Evolutionary conservation across 1,140 invertebrate species (phyloP), one percentile per base, ranked within the genome.

Genomic region (Drosophila pectinifera): DNA sequence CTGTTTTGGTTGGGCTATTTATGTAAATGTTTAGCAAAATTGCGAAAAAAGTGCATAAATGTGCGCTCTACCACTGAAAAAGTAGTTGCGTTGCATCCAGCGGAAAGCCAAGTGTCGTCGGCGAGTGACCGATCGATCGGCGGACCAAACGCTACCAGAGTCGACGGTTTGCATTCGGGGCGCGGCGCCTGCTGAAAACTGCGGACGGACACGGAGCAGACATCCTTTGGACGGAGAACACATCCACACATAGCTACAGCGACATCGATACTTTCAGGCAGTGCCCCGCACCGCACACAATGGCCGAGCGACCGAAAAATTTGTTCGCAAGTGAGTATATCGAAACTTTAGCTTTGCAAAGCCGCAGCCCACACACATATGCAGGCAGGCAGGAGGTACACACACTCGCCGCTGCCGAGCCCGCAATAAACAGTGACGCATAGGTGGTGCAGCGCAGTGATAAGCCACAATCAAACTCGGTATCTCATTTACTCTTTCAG

Each of bases 281-380:
- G 56, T 28, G 22, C 16, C 16, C 39, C 31, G 43, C 41, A 46
- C 16, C 41, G 24, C 16, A 67, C 31, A 78, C 49, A 74, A 91
- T 91, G 90, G 90, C 90, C 41, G 90, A 91, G 62, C 81, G 90
- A 75, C 90, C 90, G 26, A 91, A 90, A 58, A 91, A 91, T 90
- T 81, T 91, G 55, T 91, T 91, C 79, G 82, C 90, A 56, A 91
- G 90, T 91, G 54, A 91, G 85, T 88, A 79, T 78, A 69, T 24
- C n/a, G 24, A 31, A 48, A 22, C 49, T 18, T 34, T 36, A 14
- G 28, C 65, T 45, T 36, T 24, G 26, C 31, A 57, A 43, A 62
- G 56, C 59, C 64, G 58, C 84, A 85, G 65, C 75, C 54, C 46
- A 75, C 54, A 65, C 39, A 65, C 26, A 54, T 5, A 38, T 24